Percentiles rank a stretch among this genome's conserved stretches.
Conservation (phyloP, 2,797 vertebrate species). For the Microctenopoma lineatum region DNA sequence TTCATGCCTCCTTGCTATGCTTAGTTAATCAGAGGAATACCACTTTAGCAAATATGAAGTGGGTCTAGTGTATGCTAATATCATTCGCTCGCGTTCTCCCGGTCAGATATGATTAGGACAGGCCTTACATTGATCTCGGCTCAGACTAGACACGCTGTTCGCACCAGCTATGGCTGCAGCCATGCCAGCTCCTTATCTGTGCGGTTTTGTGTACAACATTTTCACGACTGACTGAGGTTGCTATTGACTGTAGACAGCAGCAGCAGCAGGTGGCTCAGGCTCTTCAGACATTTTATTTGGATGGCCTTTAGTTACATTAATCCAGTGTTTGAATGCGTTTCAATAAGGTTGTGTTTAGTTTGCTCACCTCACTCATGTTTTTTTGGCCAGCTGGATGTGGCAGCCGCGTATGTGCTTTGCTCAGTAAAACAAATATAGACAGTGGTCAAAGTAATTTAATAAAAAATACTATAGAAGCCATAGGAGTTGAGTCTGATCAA, state of each 20-base stretch:
- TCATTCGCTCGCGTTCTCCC: constrained; percentile 63
- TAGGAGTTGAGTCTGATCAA: constrained; percentile 55
- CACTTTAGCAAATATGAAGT: constrained; percentile 71
- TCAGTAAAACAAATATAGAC: constrained; percentile 10
- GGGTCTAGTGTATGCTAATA: constrained; percentile 70
- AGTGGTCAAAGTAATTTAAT: constrained; percentile 21
- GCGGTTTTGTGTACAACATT: constrained; percentile 49
- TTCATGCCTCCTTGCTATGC: constrained; percentile 55
- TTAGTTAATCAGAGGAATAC: constrained; percentile 71
- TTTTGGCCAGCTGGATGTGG: neutral
- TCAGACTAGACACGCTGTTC: constrained; percentile 44
- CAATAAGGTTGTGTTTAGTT: neutral
- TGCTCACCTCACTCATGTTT: neutral
- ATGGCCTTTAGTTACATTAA: constrained; percentile 15
- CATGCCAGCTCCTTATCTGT: constrained; percentile 33
- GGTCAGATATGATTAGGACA: constrained; percentile 78
- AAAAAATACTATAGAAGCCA: constrained; percentile 39
- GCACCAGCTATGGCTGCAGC: constrained; percentile 28
- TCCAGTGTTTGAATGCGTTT: constrained; percentile 3
- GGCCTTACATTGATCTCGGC: constrained; percentile 67
- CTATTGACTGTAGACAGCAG: constrained; percentile 26
- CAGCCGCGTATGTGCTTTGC: neutral
- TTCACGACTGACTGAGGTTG: constrained; percentile 56
- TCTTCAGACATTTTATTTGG: constrained; percentile 35
- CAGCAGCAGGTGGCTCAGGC: constrained; percentile 54